A percentile compares a stretch with the other conserved stretches of the same genome.
phyloP scores from a whole-genome alignment of 2,888 invertebrate species.

The Parnassius apollo region DNA sequence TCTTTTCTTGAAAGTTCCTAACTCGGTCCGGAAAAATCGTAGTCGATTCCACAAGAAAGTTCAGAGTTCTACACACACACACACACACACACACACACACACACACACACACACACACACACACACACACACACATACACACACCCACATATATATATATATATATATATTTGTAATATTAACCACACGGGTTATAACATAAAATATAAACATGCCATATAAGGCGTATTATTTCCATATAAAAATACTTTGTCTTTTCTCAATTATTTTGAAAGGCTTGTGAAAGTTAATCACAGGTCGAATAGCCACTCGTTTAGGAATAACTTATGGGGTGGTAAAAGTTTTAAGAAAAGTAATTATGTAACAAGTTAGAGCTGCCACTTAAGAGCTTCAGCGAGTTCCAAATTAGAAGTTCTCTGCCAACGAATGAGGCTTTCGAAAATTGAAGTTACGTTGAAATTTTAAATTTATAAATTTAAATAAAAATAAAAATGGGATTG shows the following conservation, averaged over 20 bases:
- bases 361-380: constrained; percentile 47
- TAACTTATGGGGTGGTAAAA: constrained; percentile 56
- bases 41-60: too few relatives aligned
- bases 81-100: too few relatives aligned
- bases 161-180: neutral
- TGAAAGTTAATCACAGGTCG: constrained; percentile 61
- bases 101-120: too few relatives aligned
- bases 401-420: constrained; percentile 32
- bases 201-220: too few relatives aligned
- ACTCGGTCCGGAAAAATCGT: too few relatives aligned
- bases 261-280: constrained; percentile 27
- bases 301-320: constrained; percentile 60
- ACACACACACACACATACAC: too few relatives aligned
- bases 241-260: too few relatives aligned
- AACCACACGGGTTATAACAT: too few relatives aligned
- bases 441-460: constrained; percentile 20
- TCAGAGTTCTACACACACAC: neutral
- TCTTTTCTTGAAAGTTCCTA: too few relatives aligned
- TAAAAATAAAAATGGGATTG: neutral
- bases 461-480: constrained; percentile 16
- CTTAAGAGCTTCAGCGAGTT: constrained; percentile 31
- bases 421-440: constrained; percentile 24
- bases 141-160: neutral
- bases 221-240: too few relatives aligned
- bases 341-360: constrained; percentile 56